A percentile compares a stretch with the other conserved stretches of the same genome.
Evolutionary conservation across 1,140 invertebrate genomes (phyloP).

Genomic region (Drosophila oshimai): DNA sequence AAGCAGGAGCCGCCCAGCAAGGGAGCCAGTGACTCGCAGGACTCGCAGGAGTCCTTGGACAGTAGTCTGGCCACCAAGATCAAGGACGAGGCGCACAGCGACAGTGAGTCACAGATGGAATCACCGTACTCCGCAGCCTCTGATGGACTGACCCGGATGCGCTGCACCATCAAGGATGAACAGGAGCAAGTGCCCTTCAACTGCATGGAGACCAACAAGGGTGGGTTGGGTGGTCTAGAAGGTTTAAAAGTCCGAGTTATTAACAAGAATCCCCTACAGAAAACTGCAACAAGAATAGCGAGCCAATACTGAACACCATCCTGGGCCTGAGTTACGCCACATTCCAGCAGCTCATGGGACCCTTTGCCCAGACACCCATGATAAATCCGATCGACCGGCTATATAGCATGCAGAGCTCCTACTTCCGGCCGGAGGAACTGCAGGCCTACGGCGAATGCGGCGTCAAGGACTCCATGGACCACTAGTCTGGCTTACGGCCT

Average conservation of each 20-base stretch:
- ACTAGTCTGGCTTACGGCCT: conserved; percentile 27
- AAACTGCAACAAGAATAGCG: conserved; percentile 80
- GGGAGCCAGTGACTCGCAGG: conserved; percentile 82
- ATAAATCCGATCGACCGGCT: conserved; percentile 86
- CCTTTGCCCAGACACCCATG: conserved; percentile 79
- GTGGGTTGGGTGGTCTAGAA: conserved; percentile 34
- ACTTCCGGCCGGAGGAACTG: conserved; percentile 85
- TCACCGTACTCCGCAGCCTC: conserved; percentile 81
- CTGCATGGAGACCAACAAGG: conserved; percentile 82
- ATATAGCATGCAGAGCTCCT: conserved; percentile 87
- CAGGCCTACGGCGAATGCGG: conserved; percentile 70
- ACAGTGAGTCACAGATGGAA: conserved; percentile 79
- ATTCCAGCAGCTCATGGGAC: conserved; percentile 82
- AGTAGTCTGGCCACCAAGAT: conserved; percentile 82
- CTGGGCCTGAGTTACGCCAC: conserved; percentile 82
- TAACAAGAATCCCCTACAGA: conserved; percentile 40
- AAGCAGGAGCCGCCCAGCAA: conserved; percentile 83
- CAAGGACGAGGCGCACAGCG: conserved; percentile 86
- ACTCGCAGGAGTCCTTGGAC: conserved; percentile 83
- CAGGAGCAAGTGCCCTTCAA: conserved; percentile 76
- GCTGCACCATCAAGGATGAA: conserved; percentile 76
- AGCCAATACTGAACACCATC: conserved; percentile 79
- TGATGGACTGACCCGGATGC: conserved; percentile 56
- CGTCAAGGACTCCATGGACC: conserved; percentile 68
- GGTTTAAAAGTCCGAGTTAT: rapidly evolving